Conservation (phyloP, 2,113 vertebrate species). For the Petroica traversi region DNA sequence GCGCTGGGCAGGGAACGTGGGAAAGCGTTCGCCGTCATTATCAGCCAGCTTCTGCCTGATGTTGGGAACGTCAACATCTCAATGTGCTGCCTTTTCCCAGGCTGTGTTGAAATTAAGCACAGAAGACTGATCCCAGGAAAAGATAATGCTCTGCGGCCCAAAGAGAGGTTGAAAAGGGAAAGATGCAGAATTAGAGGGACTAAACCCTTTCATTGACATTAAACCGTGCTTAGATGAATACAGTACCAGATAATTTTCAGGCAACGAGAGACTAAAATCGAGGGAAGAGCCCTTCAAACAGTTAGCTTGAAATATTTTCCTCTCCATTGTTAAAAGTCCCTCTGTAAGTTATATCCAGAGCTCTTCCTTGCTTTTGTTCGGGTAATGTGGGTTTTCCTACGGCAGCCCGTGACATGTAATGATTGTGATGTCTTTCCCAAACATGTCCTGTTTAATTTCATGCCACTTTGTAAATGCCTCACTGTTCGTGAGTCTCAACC, state of each 20-base stretch:
- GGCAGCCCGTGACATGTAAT: background rate
- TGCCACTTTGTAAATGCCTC: background rate
- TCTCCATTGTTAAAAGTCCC: background rate
- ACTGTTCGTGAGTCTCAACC: background rate
- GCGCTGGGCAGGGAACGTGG: slow-evolving; percentile 70
- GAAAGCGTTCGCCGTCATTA: slow-evolving; percentile 74
- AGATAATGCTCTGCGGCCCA: slow-evolving; percentile 21
- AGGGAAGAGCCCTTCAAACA: background rate
- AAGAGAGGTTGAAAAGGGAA: background rate
- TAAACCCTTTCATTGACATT: slow-evolving; percentile 41
- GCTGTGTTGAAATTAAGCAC: background rate
- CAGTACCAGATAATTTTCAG: slow-evolving; percentile 59
- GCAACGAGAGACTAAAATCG: background rate
- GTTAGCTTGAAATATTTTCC: background rate
- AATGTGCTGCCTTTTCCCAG: slow-evolving; percentile 74
- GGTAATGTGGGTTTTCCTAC: background rate
- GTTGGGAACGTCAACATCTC: slow-evolving; percentile 58
- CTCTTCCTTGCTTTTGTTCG: slow-evolving; percentile 3
- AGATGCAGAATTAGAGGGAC: slow-evolving; percentile 51
- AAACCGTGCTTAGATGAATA: slow-evolving; percentile 64
- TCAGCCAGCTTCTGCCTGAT: slow-evolving; percentile 65
- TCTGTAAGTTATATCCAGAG: background rate
- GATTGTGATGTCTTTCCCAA: slow-evolving; percentile 1
- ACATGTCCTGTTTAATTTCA: slow-evolving; percentile 20
- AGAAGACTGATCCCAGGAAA: background rate